These are phyloP conservation scores for Salvator merianae DNA, from an alignment of 2,113 vertebrate genomes.

Conservation along the genomic window DNA sequence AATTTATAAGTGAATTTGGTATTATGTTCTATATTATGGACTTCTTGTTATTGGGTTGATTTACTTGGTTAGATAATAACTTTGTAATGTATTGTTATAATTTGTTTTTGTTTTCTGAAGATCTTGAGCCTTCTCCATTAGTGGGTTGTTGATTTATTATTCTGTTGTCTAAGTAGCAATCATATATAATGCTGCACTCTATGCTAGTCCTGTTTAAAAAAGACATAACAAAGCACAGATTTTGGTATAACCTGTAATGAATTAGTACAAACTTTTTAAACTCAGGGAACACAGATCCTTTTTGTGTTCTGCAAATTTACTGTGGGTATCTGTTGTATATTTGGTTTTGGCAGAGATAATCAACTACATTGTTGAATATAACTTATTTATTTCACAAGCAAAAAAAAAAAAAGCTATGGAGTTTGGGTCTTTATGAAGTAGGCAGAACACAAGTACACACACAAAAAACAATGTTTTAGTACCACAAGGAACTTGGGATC, in stretches of 20 bases:
- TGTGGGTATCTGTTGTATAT: too few species aligned
- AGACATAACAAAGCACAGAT: neutral
- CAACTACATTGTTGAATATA: too few species aligned
- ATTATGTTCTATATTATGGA: neutral
- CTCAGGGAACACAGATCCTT: neutral
- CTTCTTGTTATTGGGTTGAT: neutral
- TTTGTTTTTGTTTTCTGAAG: constrained; percentile 6
- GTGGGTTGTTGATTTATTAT: neutral
- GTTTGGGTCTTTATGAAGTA: too few species aligned
- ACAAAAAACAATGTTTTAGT: too few species aligned
- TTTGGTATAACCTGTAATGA: constrained; percentile 16
- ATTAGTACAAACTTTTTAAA: neutral
- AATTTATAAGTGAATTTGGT: neutral
- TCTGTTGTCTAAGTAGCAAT: constrained; percentile 1
- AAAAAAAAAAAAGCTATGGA: too few species aligned
- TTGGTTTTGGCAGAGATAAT: too few species aligned
- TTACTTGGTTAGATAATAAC: neutral
- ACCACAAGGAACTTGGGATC: too few species aligned
- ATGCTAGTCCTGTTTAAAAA: neutral
- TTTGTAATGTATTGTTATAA: too few species aligned
- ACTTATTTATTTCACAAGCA: too few species aligned
- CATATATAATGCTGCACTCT: constrained; percentile 1
- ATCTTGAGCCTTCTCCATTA: neutral
- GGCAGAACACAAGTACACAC: too few species aligned
- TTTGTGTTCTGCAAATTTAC: neutral